Conservation (phyloP, 2,797 vertebrate genomes). For the Sebastes wilsoni region DNA sequence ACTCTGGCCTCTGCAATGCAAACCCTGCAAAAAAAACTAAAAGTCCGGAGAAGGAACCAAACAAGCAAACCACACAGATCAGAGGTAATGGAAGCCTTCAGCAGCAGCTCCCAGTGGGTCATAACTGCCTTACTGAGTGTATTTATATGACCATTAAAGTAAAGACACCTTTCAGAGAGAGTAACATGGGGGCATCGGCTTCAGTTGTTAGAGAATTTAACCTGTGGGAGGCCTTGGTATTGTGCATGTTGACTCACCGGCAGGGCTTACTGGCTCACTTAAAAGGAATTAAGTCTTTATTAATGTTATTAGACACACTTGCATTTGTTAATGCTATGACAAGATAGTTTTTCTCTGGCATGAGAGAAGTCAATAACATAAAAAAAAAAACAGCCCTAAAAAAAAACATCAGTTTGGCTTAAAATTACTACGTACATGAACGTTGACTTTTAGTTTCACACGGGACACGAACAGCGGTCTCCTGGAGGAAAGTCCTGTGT, state of each 20-base stretch:
- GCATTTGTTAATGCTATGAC: background rate
- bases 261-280: background rate
- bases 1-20: background rate
- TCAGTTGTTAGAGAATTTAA: background rate
- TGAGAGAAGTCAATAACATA: background rate
- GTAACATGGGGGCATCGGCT: background rate
- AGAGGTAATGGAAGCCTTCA: conserved; percentile 5
- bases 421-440: too few species aligned
- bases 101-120: background rate
- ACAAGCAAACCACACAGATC: background rate
- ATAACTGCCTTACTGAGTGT: background rate
- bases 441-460: too few species aligned
- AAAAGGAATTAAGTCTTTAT: background rate
- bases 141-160: conserved; percentile 12
- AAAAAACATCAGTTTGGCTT: too few species aligned
- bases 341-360: background rate
- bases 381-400: background rate
- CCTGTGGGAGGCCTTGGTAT: background rate
- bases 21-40: background rate
- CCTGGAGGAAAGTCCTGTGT: too few species aligned
- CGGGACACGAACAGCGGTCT: too few species aligned
- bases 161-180: conserved; percentile 9
- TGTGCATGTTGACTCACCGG: background rate
- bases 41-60: background rate
- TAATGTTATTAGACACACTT: background rate